phyloP scores from a whole-genome alignment of 2,113 vertebrate species.

The Alligator mississippiensis region DNA sequence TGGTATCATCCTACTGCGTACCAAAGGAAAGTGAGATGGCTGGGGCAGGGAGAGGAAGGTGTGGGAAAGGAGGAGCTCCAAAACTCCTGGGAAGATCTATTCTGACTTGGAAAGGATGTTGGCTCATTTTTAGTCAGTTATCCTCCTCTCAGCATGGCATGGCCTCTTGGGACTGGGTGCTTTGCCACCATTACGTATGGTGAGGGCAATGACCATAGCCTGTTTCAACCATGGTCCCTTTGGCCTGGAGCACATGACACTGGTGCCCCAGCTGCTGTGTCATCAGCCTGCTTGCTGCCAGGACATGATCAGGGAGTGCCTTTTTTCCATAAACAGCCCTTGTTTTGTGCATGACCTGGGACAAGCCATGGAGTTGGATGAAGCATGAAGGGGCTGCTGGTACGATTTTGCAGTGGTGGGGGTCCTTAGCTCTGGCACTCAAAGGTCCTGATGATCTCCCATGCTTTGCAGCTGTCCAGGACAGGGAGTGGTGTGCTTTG shows the following conservation, averaged over 20 bases:
- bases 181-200: no score
- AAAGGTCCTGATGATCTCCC: not conserved
- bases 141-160: no score
- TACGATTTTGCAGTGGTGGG: no score
- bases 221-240: not conserved
- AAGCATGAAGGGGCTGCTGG: no score
- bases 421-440: not conserved
- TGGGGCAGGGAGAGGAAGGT: not conserved
- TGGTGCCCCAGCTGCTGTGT: not conserved
- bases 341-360: no score
- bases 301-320: not conserved
- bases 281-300: not conserved
- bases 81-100: not conserved
- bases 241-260: not conserved
- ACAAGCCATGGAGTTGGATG: no score
- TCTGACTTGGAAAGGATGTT: not conserved
- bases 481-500: not conserved
- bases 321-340: no score
- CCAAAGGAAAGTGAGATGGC: not conserved
- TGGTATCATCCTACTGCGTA: not conserved
- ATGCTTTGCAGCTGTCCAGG: not conserved
- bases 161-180: no score
- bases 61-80: not conserved
- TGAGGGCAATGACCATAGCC: not conserved
- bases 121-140: not conserved